A percentile compares a stretch with the other conserved stretches of the same genome.
Conservation (phyloP, 2,797 vertebrate species). For the Semotilus atromaculatus region DNA sequence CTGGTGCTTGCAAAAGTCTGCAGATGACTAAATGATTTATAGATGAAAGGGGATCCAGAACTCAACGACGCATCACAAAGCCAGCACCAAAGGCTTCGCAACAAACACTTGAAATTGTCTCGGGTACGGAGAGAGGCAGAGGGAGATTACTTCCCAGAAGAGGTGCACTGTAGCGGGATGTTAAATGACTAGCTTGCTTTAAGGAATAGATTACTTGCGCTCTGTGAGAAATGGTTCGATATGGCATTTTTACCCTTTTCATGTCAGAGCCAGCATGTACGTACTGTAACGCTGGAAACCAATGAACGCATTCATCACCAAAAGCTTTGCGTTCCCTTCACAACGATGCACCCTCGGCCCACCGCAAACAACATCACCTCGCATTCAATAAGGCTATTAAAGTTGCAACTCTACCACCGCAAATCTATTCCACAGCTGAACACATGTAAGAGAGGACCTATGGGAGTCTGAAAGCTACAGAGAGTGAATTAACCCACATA, state of each 20-base stretch:
- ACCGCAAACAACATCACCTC: slow-evolving; percentile 7
- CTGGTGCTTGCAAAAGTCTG: slow-evolving; percentile 59
- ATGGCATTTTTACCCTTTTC: slow-evolving; percentile 31
- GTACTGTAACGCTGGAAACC: background rate
- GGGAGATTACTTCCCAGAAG: slow-evolving; percentile 27
- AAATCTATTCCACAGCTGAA: slow-evolving; percentile 39
- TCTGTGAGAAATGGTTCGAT: slow-evolving; percentile 28
- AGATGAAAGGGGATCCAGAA: slow-evolving; percentile 75
- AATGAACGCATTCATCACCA: slow-evolving; percentile 13
- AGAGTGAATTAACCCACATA: slow-evolving; percentile 70
- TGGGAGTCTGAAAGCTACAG: slow-evolving; percentile 31
- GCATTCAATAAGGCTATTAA: slow-evolving; percentile 48
- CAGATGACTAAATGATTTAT: slow-evolving; percentile 76
- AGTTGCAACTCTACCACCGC: slow-evolving; percentile 26
- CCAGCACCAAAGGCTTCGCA: slow-evolving; percentile 19
- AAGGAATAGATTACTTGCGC: slow-evolving; percentile 30
- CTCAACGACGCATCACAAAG: slow-evolving; percentile 11
- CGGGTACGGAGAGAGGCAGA: background rate
- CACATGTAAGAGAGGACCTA: slow-evolving; percentile 31
- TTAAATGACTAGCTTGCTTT: slow-evolving; percentile 38
- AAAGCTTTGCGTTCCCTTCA: slow-evolving; percentile 14
- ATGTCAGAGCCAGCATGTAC: background rate
- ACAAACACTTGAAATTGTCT: slow-evolving; percentile 34
- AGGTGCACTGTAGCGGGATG: slow-evolving; percentile 33
- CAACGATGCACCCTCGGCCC: background rate